These are phyloP conservation scores for Macrochelys suwanniensis DNA, from an alignment of 2,797 vertebrate species.

Conservation along the genomic window DNA sequence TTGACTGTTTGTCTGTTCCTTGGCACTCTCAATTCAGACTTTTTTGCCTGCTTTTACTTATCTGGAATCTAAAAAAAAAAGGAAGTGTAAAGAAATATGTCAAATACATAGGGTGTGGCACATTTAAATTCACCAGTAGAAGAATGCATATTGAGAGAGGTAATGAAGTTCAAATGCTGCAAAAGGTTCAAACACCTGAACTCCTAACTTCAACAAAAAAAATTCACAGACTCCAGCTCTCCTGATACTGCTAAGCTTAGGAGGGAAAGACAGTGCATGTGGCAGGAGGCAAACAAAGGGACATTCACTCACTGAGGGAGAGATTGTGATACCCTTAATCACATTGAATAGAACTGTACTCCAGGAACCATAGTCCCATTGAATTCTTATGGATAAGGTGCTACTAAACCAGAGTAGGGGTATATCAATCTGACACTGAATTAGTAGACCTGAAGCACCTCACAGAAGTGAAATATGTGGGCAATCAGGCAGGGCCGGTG, in stretches of 20 bases:
- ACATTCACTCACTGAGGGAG: not conserved
- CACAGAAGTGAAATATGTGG: not conserved
- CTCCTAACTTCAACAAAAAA: slow-evolving; percentile 12
- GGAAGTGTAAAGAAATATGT: not conserved
- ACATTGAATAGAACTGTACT: not conserved
- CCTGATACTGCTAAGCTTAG: not conserved
- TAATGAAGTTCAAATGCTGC: not conserved
- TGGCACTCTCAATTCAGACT: not conserved
- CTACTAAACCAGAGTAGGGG: not conserved
- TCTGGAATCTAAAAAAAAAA: not conserved
- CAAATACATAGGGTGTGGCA: not conserved
- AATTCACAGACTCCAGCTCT: not conserved
- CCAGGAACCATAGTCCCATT: not conserved
- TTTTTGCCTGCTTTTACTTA: not conserved
- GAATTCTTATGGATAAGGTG: not conserved
- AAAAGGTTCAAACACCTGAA: not conserved
- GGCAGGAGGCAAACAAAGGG: not conserved
- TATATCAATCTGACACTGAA: not conserved
- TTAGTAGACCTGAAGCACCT: not conserved
- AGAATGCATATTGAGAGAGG: not conserved
- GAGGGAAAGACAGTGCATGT: not conserved
- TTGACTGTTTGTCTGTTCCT: slow-evolving; percentile 4
- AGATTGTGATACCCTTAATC: not conserved
- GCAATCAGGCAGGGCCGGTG: too few relatives aligned
- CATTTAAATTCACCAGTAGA: slow-evolving; percentile 26